Evolutionary conservation across 2,888 invertebrate genomes (phyloP), one percentile per base, ranked within the genome.

Genomic region (Homarus gammarus): DNA sequence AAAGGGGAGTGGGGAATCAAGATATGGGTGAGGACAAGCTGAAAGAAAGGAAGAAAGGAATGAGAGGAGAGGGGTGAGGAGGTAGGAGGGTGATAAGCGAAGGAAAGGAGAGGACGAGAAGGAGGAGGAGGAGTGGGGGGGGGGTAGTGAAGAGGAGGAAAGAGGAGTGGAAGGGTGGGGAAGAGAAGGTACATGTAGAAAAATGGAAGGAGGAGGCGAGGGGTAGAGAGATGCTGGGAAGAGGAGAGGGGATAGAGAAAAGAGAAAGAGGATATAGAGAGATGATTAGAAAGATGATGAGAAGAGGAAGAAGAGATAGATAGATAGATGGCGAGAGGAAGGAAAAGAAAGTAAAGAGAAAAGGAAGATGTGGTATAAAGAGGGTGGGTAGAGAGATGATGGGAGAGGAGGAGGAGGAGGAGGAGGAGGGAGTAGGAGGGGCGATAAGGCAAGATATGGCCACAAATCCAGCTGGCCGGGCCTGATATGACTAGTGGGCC

Each of bases 401-500:
- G 40, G 31, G 36, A 18, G 22, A 31, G 61, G 31, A 12, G 51
- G 31, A 12, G 31, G 10, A 36, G 18, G 61, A 51, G 81, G 72
- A 36, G 68, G 44, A 68, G 79, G 36, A 38, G 64, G 22, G 68
- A 22, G 49, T 8, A 18, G 36, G 73, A 51, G 73, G 56, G 33
- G 75, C 27, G 82, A 82, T 82, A 87, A 82, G 87, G 73, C 56
- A 82, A 87, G 87, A 87, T 87, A 87, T 40, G 82, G 87, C 87
- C 87, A 87, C 87, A 87, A 87, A 87, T 87, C 87, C 87, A 82
- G 82, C 87, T 82, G 82, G 87, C 82, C 82, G 68, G 72, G 61
- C 75, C 77, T 82, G 87, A 87, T 87, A 87, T 87, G 87, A 81
- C 87, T 87, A 82, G 87, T 87, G 87, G 87, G 51, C 81, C 81